Percentiles rank a stretch among this genome's conserved stretches.
phyloP scores from a whole-genome alignment of 2,797 vertebrate species.

The Squalus acanthias region DNA sequence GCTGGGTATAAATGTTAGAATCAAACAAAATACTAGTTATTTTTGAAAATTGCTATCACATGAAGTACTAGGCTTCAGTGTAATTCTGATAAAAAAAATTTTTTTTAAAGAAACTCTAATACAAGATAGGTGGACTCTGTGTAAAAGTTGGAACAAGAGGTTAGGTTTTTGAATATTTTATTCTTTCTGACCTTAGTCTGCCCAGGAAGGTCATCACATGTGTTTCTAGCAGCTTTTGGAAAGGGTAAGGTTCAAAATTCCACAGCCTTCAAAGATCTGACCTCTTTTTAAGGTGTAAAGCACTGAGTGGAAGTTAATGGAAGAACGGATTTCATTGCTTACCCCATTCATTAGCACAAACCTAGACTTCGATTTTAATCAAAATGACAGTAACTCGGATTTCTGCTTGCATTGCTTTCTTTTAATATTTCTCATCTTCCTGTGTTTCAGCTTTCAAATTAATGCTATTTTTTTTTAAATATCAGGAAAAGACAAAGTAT shows the following conservation, averaged over 20 bases:
- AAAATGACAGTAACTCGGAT: too few relatives aligned
- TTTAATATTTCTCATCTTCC: too few relatives aligned
- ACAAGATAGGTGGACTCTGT: neutral
- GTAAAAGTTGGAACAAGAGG: neutral
- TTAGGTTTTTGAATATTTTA: neutral
- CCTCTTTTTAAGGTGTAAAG: neutral
- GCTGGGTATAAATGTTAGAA: neutral
- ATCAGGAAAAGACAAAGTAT: neutral
- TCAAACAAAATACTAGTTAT: neutral
- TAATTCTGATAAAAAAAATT: neutral
- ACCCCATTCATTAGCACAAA: neutral
- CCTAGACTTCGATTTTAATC: too few relatives aligned
- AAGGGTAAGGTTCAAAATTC: neutral
- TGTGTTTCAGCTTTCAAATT: too few relatives aligned
- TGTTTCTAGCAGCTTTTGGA: neutral
- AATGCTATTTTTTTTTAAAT: neutral
- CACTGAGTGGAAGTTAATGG: neutral
- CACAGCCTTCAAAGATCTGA: neutral
- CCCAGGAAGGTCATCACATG: neutral
- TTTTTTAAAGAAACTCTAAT: neutral
- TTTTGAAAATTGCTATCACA: neutral
- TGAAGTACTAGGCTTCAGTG: neutral
- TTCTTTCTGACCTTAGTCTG: neutral
- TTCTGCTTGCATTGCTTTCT: too few relatives aligned
- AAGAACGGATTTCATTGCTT: neutral